Conservation (phyloP, 1,140 invertebrate species). For the Microvelia longipes region DNA sequence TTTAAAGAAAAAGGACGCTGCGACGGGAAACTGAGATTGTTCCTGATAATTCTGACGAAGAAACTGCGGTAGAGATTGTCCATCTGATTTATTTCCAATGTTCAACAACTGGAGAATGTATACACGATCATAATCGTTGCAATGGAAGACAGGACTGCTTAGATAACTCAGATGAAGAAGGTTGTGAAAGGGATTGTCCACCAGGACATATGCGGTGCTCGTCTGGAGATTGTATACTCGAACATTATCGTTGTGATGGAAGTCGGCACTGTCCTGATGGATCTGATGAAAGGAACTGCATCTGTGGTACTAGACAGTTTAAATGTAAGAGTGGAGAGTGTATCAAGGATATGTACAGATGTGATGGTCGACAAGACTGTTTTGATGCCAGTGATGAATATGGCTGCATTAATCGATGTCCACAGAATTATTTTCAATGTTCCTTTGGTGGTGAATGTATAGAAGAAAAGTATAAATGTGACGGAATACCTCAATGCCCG, state of each 20-base stretch:
- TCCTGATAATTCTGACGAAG: not conserved
- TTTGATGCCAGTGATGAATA: constrained; percentile 39
- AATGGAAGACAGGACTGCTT: constrained; percentile 72
- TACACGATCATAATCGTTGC: constrained; percentile 80
- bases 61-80: no score
- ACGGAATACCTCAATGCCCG: constrained; percentile 65
- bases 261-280: constrained; percentile 29
- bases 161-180: constrained; percentile 75
- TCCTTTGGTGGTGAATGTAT: constrained; percentile 27
- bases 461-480: constrained; percentile 84
- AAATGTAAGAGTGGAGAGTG: constrained; percentile 24
- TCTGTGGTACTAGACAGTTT: no score
- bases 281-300: constrained; percentile 26
- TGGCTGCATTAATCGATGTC: constrained; percentile 37
- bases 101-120: constrained; percentile 24
- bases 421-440: not conserved
- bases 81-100: constrained; percentile 13
- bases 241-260: not conserved
- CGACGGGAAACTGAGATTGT: not conserved
- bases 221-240: constrained; percentile 26
- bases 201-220: constrained; percentile 11
- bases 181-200: not conserved
- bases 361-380: constrained; percentile 8
- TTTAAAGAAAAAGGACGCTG: not conserved
- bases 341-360: constrained; percentile 19